Evolutionary conservation across 2,888 invertebrate genomes (phyloP), one percentile per base, ranked within the genome.

Genomic region (Drosophila paranaensis): DNA sequence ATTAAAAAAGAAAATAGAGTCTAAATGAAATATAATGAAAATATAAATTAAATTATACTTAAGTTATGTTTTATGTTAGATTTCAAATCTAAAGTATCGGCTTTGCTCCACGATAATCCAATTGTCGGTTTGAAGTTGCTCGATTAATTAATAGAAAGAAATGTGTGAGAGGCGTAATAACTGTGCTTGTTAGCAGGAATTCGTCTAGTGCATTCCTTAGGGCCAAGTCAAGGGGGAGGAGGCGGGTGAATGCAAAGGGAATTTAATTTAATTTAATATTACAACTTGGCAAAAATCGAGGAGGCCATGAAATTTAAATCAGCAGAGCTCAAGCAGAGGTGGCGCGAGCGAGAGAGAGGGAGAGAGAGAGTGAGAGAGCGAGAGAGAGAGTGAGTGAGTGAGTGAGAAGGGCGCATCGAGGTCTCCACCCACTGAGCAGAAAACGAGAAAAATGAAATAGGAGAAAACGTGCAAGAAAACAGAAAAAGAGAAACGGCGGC

Each of bases 251-350:
- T 79, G 77, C 64, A 72, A 77, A 68, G 77, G 74, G 79, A 77
- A 81, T 74, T 82, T 81, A 82, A 89, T 87, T 89, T 74, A 76
- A 83, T 88, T 79, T 83, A 83, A 71, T 79, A 77, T 82, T 74
- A 79, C 76, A 79, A 83, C 71, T 83, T 79, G 72, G 78, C 74
- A 50, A 75, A 79, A 79, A 84, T 84, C 80, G 85, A 80, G 71
- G 85, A 88, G 88, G 80, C 88, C 84, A 82, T 85, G 89, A 85
- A 85, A 85, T 88, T 85, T 79, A 85, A 88, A 88, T 88, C 87
- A 86, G 71, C 79, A 67, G 43, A 57, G 35, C 45, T 56, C 58
- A 69, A 60, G 55, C 66, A 63, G 66, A 14, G 51, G 30, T 5
- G 8, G 51, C 37, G 20, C 25, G 53, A 9, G 53, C 14, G 39